Conservation (phyloP, 1,140 invertebrate genomes). For the Pseudoatta argentina region DNA sequence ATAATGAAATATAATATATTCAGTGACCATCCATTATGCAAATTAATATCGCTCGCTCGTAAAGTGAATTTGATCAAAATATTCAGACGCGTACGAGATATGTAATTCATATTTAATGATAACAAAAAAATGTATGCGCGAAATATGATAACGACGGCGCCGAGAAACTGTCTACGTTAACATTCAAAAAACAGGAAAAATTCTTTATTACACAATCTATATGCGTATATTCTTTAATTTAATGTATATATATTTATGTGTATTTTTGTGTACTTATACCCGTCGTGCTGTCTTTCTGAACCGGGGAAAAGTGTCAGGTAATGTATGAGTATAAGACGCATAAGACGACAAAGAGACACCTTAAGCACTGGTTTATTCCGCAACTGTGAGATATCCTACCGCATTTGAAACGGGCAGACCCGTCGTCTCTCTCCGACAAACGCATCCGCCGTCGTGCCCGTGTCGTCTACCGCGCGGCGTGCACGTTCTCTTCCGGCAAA, state of each 20-base stretch:
- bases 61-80: constrained; percentile 53
- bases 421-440: constrained; percentile 61
- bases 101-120: constrained; percentile 17
- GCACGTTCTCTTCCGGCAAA: constrained; percentile 70
- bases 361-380: constrained; percentile 65
- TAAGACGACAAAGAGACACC: constrained; percentile 69
- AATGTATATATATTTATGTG: too few relatives aligned
- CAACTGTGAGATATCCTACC: constrained; percentile 59
- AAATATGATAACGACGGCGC: constrained; percentile 22
- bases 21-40: constrained; percentile 37
- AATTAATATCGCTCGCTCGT: constrained; percentile 46
- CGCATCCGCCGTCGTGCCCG: constrained; percentile 42
- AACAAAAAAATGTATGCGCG: constrained; percentile 1
- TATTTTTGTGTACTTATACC: neutral
- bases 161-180: constrained; percentile 13
- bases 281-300: neutral
- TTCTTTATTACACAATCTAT: constrained; percentile 20
- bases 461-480: constrained; percentile 47
- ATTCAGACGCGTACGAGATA: constrained; percentile 22
- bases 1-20: constrained; percentile 49
- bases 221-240: too few relatives aligned
- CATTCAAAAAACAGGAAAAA: constrained; percentile 8
- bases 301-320: constrained; percentile 10
- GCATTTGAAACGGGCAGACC: constrained; percentile 33
- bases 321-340: constrained; percentile 53